Conservation (phyloP, 2,888 invertebrate species). For the Drosophila tanythrix region DNA sequence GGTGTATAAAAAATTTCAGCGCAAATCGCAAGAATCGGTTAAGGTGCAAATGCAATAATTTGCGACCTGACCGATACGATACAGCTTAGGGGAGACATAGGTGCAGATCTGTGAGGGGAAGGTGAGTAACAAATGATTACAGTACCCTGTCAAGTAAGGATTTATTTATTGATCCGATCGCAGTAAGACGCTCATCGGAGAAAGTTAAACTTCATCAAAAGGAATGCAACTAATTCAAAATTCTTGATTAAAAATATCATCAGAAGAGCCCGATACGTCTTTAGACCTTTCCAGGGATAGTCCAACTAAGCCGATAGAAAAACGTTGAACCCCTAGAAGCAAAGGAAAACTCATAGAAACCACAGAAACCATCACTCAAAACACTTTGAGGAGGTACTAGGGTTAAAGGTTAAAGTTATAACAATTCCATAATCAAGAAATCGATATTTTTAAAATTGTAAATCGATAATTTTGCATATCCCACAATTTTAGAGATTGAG, state of each 20-base stretch:
- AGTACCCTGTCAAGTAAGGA: not conserved
- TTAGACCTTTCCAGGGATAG: not conserved
- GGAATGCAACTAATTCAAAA: not conserved
- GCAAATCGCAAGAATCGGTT: not conserved
- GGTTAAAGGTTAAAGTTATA: not conserved
- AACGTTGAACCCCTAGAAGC: too few species aligned
- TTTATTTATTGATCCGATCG: not conserved
- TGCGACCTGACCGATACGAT: not conserved
- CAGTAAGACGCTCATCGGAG: not conserved
- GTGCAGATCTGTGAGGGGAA: not conserved
- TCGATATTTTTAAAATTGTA: not conserved
- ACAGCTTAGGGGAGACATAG: not conserved
- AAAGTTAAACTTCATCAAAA: not conserved
- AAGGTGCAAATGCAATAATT: not conserved
- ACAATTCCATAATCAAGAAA: not conserved
- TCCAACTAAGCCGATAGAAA: not conserved
- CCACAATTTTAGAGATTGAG: not conserved
- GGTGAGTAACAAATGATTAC: not conserved
- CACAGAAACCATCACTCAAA: too few species aligned
- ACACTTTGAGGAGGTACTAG: too few species aligned
- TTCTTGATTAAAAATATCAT: not conserved
- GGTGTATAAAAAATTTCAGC: not conserved
- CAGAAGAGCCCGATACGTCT: not conserved
- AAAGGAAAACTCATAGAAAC: too few species aligned
- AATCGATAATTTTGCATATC: not conserved